phyloP scores from a whole-genome alignment of 1,140 invertebrate genomes.

The Pogonognathellus flavescens region DNA sequence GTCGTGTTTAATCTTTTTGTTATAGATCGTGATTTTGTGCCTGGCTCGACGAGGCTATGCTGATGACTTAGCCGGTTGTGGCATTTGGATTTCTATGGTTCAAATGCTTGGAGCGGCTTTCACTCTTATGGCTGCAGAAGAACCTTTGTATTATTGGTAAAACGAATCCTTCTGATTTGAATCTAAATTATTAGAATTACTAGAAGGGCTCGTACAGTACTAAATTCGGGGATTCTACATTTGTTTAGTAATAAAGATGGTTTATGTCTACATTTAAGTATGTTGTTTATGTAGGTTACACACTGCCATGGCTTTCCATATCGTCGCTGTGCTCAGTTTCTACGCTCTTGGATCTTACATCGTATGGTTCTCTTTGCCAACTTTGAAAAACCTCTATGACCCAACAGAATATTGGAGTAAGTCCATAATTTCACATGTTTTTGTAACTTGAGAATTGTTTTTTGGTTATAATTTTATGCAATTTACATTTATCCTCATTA shows the following conservation, averaged over 20 bases:
- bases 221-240: too few species aligned
- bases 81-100: conserved; percentile 32
- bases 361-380: conserved; percentile 13
- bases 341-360: conserved; percentile 18
- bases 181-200: too few species aligned
- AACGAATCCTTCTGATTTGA: not conserved
- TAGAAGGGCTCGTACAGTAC: too few species aligned
- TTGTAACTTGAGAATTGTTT: not conserved
- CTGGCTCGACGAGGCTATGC: conserved; percentile 3
- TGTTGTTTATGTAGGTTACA: conserved; percentile 23
- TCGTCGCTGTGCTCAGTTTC: conserved; percentile 23
- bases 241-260: too few species aligned
- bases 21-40: conserved; percentile 3
- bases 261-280: not conserved
- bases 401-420: not conserved
- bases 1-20: not conserved
- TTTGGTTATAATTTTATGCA: not conserved
- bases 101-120: conserved; percentile 46
- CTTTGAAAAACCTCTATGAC: not conserved
- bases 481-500: not conserved
- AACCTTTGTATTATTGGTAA: conserved; percentile 43
- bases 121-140: conserved; percentile 41
- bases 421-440: not conserved
- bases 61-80: conserved; percentile 25
- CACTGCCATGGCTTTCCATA: conserved; percentile 46